Evolutionary conservation across 2,797 vertebrate species (phyloP), one percentile per base, ranked within the genome.

Genomic region (Parotocinclus haroldoi): DNA sequence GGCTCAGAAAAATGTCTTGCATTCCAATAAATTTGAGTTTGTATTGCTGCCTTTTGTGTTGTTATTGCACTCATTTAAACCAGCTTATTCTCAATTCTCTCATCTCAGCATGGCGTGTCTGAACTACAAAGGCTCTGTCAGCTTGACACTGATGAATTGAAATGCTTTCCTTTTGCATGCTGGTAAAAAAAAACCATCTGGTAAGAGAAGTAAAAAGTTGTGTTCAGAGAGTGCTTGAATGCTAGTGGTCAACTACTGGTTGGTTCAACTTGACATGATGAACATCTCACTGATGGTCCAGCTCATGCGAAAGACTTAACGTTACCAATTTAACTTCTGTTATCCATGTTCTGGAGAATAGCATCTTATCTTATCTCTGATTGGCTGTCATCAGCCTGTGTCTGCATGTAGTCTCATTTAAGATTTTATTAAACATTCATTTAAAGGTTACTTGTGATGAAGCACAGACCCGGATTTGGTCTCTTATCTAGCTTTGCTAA

Each of bases 71-170:
- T 27, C 27, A 27, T 27, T 27, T 59, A 58, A 54, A 52, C 12
- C 49, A 70, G 45, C 54, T 56, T 51, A 56, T 53, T 71, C 27
- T 73, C 39, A 71, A 73, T 73, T 70, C 58, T 51, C 14, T 53
- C 53, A 72, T 63, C 62, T 61, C 58, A 38, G 53, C 63, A 51
- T 65, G 59, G 60, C 70, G 60, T 46, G 8, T 55, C 52, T 50
- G 18, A 48, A 66, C 71, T 76, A 74, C 69, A 76, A 74, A 72
- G 66, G 53, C 55, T 13, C n/a, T 71, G 66, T 71, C 69, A 66
- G 63, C 46, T 65, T 73, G 51, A 66, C 63, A 51, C 58, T 69
- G 62, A 71, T 74, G 37, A 78, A 68, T 64, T 71, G 27, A 61
- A 66, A 71, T 37, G 17, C 40, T 64, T 53, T 53, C 46, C 36